Evolutionary conservation across 2,797 vertebrate species (phyloP), one percentile per base, ranked within the genome.

Genomic region (Acanthornis magna): DNA sequence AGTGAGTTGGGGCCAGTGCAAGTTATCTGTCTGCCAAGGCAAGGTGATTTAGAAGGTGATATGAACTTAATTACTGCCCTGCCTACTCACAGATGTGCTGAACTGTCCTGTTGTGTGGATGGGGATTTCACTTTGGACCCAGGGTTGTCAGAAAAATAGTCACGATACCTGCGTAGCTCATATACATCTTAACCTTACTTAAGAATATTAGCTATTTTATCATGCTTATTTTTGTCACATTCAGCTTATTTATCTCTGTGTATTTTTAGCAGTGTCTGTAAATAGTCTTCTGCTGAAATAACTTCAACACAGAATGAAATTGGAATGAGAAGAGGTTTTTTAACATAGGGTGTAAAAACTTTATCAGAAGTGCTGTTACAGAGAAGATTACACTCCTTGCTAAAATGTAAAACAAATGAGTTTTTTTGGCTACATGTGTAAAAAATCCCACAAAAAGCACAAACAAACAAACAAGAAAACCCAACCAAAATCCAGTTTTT

Each of bases 311-410:
- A 70, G 55, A 29, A 42, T 83, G 38, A 40, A 81, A 65, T 43
- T 61, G 34, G 51, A 79, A 85, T 82, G 61, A 27, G 18, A 14
- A 60, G 26, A n/a, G 16, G 20, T 2, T 66, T 71, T 86, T 74
- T 77, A 71, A 43, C 51, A 36, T 10, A 65, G 45, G 2, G 8
- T 67, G 8, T 65, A 61, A 87, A 76, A 85, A 61, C 14, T 80
- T 94, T 79, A 60, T 78, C 48, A 94, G 57, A 93, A 95, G 85
- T 87, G 19, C 47, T 77, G 0, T 71, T 87, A 47, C 21, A 57
- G 53, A 74, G 62, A 79, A 71, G 50, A 87, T 85, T 87, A 85
- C 34, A 50, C 48, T 91, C 21, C 9, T 15, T 76, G 25, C 43
- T 77, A 43, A 87, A 71, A 43, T 57, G 9, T 67, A 65, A 91